Percentiles rank a stretch among this genome's conserved stretches.
Conservation (phyloP, 2,797 vertebrate species). For the Myiotriccus ornatus region DNA sequence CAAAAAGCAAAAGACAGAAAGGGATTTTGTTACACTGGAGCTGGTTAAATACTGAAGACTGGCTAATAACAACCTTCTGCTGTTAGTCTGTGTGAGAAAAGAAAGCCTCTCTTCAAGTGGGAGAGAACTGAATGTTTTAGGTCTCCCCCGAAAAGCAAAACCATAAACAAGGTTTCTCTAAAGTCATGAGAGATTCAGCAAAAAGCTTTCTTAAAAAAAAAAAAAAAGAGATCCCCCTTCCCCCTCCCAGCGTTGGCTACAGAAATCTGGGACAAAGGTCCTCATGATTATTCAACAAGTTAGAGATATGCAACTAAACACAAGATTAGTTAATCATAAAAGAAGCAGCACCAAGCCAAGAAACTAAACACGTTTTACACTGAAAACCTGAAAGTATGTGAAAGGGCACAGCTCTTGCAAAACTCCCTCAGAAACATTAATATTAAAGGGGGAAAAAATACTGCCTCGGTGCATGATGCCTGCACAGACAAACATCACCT, state of each 20-base stretch:
- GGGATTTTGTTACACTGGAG: neutral
- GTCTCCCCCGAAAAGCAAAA: neutral
- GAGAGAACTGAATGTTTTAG: neutral
- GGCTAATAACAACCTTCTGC: neutral
- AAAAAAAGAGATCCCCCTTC: neutral
- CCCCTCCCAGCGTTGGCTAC: neutral
- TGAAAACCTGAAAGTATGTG: constrained; percentile 63
- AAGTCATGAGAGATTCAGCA: neutral
- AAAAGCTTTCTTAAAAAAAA: neutral
- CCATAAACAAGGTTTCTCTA: neutral
- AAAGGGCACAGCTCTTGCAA: constrained; percentile 69
- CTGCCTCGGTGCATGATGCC: neutral
- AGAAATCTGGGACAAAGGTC: constrained; percentile 57
- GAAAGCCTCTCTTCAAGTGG: neutral
- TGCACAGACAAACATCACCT: neutral
- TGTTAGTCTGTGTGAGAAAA: neutral
- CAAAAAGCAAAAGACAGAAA: neutral
- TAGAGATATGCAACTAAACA: constrained; percentile 18
- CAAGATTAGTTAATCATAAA: constrained; percentile 7
- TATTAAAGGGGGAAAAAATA: neutral
- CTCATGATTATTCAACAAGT: constrained; percentile 31
- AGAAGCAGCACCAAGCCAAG: neutral
- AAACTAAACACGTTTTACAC: constrained; percentile 42
- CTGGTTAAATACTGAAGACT: neutral
- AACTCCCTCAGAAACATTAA: constrained; percentile 38